Conservation (phyloP, 1,140 invertebrate genomes). For the Aphidius gifuensis region DNA sequence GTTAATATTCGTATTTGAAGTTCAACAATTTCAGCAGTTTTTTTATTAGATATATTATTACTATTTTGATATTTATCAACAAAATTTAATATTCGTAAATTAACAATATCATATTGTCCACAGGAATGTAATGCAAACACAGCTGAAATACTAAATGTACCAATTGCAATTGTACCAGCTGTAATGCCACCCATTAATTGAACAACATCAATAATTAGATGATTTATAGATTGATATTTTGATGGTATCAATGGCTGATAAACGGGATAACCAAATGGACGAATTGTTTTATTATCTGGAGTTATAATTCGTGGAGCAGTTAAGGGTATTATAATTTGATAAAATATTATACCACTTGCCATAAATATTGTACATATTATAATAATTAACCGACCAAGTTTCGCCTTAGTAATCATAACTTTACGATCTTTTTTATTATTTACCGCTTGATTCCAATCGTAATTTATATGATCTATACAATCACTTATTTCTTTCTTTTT, state of each 20-base stretch:
- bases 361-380: constrained; percentile 27
- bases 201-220: constrained; percentile 31
- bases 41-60: neutral
- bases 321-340: constrained; percentile 11
- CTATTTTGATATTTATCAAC: neutral
- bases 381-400: constrained; percentile 25
- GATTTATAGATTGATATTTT: constrained; percentile 26
- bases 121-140: constrained; percentile 34
- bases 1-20: constrained; percentile 25
- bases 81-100: constrained; percentile 23
- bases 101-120: constrained; percentile 33
- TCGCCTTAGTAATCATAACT: constrained; percentile 12
- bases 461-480: constrained; percentile 28
- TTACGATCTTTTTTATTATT: constrained; percentile 7
- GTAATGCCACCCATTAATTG: constrained; percentile 28
- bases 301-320: neutral
- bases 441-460: constrained; percentile 29
- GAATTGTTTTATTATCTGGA: constrained; percentile 10
- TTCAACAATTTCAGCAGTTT: constrained; percentile 18
- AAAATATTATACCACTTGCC: constrained; percentile 27
- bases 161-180: constrained; percentile 27
- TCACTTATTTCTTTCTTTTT: constrained; percentile 8
- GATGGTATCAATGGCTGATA: constrained; percentile 29
- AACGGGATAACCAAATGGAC: constrained; percentile 26
- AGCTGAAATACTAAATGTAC: constrained; percentile 30